Evolutionary conservation across 2,797 vertebrate genomes (phyloP), one percentile per base, ranked within the genome.

Genomic region (Enteromius treurensis): DNA sequence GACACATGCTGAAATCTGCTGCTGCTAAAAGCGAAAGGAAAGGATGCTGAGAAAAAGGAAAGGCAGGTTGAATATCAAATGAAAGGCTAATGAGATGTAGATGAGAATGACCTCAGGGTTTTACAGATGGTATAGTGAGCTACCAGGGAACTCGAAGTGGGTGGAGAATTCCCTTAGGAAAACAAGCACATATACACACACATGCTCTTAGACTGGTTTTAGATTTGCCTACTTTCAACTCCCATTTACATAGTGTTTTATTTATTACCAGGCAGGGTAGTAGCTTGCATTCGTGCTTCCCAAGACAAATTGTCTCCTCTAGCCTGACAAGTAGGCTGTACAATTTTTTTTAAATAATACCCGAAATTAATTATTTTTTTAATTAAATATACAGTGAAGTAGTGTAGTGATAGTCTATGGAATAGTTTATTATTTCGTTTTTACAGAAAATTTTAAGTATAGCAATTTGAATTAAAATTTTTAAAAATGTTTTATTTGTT

Each of bases 41-140:
- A 40, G 49, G n/a, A 49, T 21, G 17, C 9, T 26, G 32, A 60
- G 13, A 32, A 49, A 15, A 73, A 34, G 10, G 45, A 15, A 55
- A 42, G n/a, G 45, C 70, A 71, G 62, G 49, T 81, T 81, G 69
- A 79, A 77, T 79, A 42, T 26, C 29, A 74, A 81, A 69, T 84
- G 29, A 81, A 81, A 81, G 58, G 37, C 37, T 53, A 71, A 67
- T 81, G 51, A 81, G 47, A 68, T 37, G 64, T 77, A 79, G 62
- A 51, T 47, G 23, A 78, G 53, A 75, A 74, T 40, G 68, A 79
- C n/a, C 82, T 84, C 77, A 77, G 79, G 78, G 82, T 67, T 74
- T 42, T 51, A 76, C 86, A 87, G 86, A 84, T 87, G 82, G 79
- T 79, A 23, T 40, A 75, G 42, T n/a, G 23, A 71, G 32, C 40